A percentile compares a stretch with the other conserved stretches of the same genome.
Conservation (phyloP, 2,888 invertebrate genomes). For the Clepsis dumicolana region DNA sequence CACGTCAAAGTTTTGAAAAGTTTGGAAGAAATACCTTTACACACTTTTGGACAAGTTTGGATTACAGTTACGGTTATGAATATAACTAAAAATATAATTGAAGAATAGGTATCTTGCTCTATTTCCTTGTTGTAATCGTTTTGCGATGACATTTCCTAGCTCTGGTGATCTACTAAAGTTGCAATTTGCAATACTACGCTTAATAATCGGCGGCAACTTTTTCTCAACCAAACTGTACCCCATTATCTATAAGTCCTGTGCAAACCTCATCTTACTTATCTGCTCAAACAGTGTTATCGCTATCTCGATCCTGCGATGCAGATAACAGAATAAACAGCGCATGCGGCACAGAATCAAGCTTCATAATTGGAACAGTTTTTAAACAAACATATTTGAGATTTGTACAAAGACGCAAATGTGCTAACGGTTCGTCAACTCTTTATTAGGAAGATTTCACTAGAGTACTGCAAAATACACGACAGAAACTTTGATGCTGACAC, state of each 20-base stretch:
- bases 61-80: too few relatives aligned
- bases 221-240: too few relatives aligned
- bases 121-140: too few relatives aligned
- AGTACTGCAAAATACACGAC: not conserved
- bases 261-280: slow-evolving; percentile 33
- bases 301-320: slow-evolving; percentile 16
- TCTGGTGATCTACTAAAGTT: too few relatives aligned
- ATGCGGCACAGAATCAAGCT: slow-evolving; percentile 15
- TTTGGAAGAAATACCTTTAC: too few relatives aligned
- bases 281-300: slow-evolving; percentile 28
- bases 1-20: too few relatives aligned
- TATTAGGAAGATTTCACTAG: not conserved
- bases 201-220: too few relatives aligned
- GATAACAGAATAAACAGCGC: slow-evolving; percentile 13
- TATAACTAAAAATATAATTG: too few relatives aligned
- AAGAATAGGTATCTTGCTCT: too few relatives aligned
- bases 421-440: not conserved
- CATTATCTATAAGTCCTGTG: slow-evolving; percentile 21
- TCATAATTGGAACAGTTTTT: slow-evolving; percentile 16
- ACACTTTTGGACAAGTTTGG: too few relatives aligned
- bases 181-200: too few relatives aligned
- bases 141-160: too few relatives aligned
- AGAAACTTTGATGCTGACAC: not conserved
- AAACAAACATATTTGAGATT: not conserved
- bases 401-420: not conserved